Base-by-base conservation (phyloP, 2,888 invertebrate species). In the Drosophila merina region DNA sequence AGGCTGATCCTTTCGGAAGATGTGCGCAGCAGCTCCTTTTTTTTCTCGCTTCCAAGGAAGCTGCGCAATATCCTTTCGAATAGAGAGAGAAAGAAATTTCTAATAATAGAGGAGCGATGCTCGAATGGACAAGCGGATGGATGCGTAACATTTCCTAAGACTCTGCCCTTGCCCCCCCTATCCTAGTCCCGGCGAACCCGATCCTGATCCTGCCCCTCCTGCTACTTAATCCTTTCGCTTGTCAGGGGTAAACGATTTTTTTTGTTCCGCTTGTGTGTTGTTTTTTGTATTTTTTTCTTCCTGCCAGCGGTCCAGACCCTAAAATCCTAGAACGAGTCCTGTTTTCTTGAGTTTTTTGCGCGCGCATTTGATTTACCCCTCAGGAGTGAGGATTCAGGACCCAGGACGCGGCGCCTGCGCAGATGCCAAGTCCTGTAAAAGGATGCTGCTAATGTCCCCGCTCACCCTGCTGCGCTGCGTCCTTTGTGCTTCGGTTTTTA, bases 401-500 rank as follows among this genome's bases (percentile, higher is more conserved):
- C 45, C 70, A 81, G 40, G 40, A 40, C 14, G 40, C 83, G 76
- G 84, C 84, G 82, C 82, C 81, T 76, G 79, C 84, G 84, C 82
- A 68, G 76, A 54, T 76, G 72, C 72, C 49, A 45, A 74, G 63
- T 74, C 69, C 76, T 79, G 77, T 77, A 89, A 85, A 89, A 89
- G 87, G 89, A 90, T 89, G 89, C 89, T 89, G 88, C 89, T 89
- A 89, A 89, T 89, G 89, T 88, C 81, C 44, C 44, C 20, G 7
- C 42, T n/a, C 14, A 14, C 12, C 14, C 20, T 3, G 2, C 48
- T 51, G 62, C 60, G 58, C 60, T 58, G 57, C 68, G 75, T 54
- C 72, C 51, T 70, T 79, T 83, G 80, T 84, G 77, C 64, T 75
- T 38, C 20, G 44, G 44, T 10, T 10, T 66, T 76, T 84, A 84